Conservation (phyloP, 2,113 vertebrate genomes). For the Poeciliopsis retropinna region DNA sequence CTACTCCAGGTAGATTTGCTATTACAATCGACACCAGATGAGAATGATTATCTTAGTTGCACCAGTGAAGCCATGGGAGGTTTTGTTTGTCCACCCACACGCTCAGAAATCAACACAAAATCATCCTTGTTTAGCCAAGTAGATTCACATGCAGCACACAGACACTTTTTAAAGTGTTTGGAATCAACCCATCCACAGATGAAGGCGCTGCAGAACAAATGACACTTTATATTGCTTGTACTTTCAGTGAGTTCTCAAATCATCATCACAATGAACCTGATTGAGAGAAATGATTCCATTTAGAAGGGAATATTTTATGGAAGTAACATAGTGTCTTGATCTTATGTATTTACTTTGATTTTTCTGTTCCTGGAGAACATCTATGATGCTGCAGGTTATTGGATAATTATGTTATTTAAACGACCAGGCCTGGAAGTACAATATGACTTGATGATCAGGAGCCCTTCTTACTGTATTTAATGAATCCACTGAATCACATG, state of each 20-base stretch:
- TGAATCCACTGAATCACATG: too few species aligned
- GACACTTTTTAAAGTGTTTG: not conserved
- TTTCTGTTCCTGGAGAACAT: not conserved
- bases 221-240: not conserved
- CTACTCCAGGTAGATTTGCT: too few species aligned
- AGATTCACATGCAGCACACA: conserved; percentile 23
- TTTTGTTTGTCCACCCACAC: conserved; percentile 18
- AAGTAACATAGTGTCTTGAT: conserved; percentile 5
- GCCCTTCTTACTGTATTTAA: too few species aligned
- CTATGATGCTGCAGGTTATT: conserved; percentile 16
- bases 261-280: not conserved
- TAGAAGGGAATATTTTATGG: conserved; percentile 1
- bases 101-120: conserved; percentile 4
- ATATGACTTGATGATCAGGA: too few species aligned
- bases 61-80: conserved; percentile 18
- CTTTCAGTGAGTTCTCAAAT: not conserved
- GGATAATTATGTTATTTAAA: not conserved
- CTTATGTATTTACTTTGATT: not conserved
- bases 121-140: not conserved
- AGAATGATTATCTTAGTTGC: conserved; percentile 22
- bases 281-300: not conserved
- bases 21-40: too few species aligned
- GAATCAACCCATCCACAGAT: not conserved
- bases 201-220: not conserved
- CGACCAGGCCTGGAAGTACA: too few species aligned